Base-by-base conservation (phyloP, 2,797 vertebrate genomes). In the Vultur gryphus region DNA sequence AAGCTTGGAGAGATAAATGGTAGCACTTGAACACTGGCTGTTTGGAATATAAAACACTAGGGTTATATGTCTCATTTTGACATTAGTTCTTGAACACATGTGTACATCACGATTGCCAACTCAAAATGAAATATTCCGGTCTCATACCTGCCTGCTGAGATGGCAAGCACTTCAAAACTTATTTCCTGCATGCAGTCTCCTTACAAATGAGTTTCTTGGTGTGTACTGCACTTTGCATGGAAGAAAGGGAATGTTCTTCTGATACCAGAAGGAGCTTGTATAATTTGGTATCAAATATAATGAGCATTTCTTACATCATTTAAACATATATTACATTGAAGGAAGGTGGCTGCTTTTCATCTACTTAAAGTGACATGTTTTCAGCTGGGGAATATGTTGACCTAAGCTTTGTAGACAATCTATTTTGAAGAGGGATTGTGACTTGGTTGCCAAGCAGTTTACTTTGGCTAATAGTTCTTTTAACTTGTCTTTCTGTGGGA, bases 1-100 rank as follows among this genome's bases (percentile, higher is more conserved):
- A 95, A 94, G 79, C 87, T 29, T 37, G 70, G 76, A 64, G 65
- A 96, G 91, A 96, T 94, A 93, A 96, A 97, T 95, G 89, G 78
- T 87, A 77, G 69, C 79, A 76, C 81, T 87, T 84, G 88, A 95
- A 13, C 79, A 71, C 8, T 90, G 90, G 21, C 77, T 92, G 79
- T 59, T 79, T 77, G 54, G 84, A 96, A 94, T 84, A 81, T 81
- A 95, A 94, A 95, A 55, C 16, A 85, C 59, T 31, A 4, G 31
- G 44, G 70, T 59, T 92, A 17, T 89, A 52, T 84, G 92, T 95
- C 75, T 96, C 89, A 84, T 77, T 97, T 87, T 1, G 6, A 14
- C 82, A 55, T 81, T 8, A 76, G 65, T 31, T 89, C 79, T 86
- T 84, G 72, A 84, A 62, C 78, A 89, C 18, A 37, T 4, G 2